phyloP scores from a whole-genome alignment of 2,113 vertebrate species.

The Erpornis zantholeuca region DNA sequence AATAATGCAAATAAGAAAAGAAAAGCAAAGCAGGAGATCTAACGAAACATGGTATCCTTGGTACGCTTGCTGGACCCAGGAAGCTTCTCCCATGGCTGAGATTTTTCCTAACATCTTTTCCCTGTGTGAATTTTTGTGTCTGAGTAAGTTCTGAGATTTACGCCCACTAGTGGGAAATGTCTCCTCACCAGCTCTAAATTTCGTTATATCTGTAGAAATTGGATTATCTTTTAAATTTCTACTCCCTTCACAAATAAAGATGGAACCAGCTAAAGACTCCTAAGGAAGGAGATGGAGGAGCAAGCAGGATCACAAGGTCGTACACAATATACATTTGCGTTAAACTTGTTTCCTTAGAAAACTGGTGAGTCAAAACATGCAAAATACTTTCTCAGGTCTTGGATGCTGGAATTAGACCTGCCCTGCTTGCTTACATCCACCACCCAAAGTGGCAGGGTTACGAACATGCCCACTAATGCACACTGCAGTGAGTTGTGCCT shows the following conservation, averaged over 20 bases:
- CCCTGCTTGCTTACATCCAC: not conserved
- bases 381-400: not conserved
- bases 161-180: fast-evolving
- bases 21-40: not conserved
- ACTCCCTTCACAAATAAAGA: not conserved
- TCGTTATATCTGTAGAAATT: not conserved
- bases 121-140: not conserved
- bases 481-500: not conserved
- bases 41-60: not conserved
- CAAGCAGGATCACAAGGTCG: not conserved
- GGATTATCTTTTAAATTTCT: not conserved
- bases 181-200: not conserved
- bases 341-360: not conserved
- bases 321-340: not conserved
- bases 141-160: not conserved
- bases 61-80: not conserved
- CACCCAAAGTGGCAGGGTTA: not conserved
- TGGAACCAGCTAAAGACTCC: not conserved
- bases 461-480: not conserved
- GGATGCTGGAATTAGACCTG: not conserved
- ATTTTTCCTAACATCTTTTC: not conserved
- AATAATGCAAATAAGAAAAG: not conserved
- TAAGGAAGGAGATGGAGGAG: not conserved
- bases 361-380: not conserved
- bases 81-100: not conserved